Conservation (phyloP, 2,113 vertebrate genomes). For the Panurus biarmicus region DNA sequence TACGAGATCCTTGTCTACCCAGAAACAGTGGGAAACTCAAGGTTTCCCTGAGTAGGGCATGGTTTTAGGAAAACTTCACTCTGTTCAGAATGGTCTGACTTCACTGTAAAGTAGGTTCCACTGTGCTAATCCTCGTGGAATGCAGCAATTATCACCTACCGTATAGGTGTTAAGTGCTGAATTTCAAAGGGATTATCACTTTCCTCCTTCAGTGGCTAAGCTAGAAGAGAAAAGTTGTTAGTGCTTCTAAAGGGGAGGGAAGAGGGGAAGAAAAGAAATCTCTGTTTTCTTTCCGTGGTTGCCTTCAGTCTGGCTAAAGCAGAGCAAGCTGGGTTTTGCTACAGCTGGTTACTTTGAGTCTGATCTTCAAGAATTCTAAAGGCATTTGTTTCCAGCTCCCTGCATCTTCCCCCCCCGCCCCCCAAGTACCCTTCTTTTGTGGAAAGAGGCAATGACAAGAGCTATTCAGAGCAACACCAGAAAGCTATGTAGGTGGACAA, state of each 20-base stretch:
- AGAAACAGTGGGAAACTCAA: background rate
- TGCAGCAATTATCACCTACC: conserved; percentile 67
- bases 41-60: conserved; percentile 11
- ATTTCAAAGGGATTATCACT: conserved; percentile 68
- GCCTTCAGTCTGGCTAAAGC: background rate
- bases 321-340: background rate
- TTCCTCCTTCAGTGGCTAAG: conserved; percentile 44
- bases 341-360: background rate
- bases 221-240: conserved; percentile 53
- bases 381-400: background rate
- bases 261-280: background rate
- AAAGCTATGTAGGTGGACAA: background rate
- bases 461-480: background rate
- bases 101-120: conserved; percentile 51
- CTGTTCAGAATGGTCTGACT: conserved; percentile 21
- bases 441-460: background rate
- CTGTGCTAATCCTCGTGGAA: conserved; percentile 61
- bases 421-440: background rate
- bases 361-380: background rate
- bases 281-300: background rate
- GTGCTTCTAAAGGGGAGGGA: conserved; percentile 19
- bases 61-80: conserved; percentile 46
- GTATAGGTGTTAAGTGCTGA: conserved; percentile 67
- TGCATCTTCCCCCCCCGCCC: too few species aligned
- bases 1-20: background rate